Evolutionary conservation across 2,888 invertebrate species (phyloP).

Genomic region (Muscina levida): DNA sequence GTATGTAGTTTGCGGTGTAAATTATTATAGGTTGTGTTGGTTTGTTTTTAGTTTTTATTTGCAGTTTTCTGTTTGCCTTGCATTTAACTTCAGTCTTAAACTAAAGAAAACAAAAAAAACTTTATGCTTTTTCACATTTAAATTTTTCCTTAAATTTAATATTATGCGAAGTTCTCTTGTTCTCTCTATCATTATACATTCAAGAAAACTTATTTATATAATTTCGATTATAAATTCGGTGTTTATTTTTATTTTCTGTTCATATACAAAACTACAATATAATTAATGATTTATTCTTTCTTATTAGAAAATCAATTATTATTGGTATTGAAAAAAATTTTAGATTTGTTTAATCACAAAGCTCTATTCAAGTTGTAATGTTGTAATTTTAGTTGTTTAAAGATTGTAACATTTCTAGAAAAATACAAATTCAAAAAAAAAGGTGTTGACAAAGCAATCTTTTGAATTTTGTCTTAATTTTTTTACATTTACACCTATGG

Average conservation of each 20-base stretch:
- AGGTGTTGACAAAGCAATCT: too few relatives aligned
- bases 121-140: too few relatives aligned
- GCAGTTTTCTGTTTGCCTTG: constrained; percentile 30
- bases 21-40: not conserved
- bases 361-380: not conserved
- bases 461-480: not conserved
- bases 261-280: constrained; percentile 19
- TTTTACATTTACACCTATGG: not conserved
- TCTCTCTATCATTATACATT: too few relatives aligned
- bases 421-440: too few relatives aligned
- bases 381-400: too few relatives aligned
- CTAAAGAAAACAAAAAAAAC: constrained; percentile 38
- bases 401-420: too few relatives aligned
- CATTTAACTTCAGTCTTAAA: constrained; percentile 59
- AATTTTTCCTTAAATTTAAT: constrained; percentile 16
- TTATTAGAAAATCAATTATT: not conserved
- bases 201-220: too few relatives aligned
- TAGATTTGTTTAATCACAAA: constrained; percentile 10
- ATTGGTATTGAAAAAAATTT: not conserved
- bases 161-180: too few relatives aligned
- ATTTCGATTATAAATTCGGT: constrained; percentile 54
- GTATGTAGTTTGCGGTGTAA: constrained; percentile 22
- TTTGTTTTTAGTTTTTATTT: constrained; percentile 25
- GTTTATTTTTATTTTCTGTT: constrained; percentile 33
- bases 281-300: not conserved